Percentiles rank a stretch among this genome's conserved stretches.
phyloP scores from a whole-genome alignment of 2,888 invertebrate species.

The Lydus trimaculatus region DNA sequence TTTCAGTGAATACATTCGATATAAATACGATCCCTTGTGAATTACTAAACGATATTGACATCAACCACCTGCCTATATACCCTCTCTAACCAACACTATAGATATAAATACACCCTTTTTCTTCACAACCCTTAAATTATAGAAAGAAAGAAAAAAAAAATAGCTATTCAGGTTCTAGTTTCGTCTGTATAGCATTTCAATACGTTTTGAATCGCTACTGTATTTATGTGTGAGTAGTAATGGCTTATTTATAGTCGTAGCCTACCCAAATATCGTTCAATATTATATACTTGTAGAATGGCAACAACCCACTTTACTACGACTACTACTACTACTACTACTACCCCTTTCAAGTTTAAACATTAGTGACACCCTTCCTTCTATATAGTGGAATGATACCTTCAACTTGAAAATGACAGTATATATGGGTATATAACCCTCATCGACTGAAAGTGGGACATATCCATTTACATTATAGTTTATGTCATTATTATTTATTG shows the following conservation, averaged over 20 bases:
- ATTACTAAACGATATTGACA: constrained; percentile 44
- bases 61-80: constrained; percentile 45
- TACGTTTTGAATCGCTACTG: constrained; percentile 39
- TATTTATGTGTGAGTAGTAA: constrained; percentile 34
- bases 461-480: background rate
- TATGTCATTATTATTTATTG: constrained; percentile 2
- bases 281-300: constrained; percentile 36
- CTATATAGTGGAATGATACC: background rate
- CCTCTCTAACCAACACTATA: no score
- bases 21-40: constrained; percentile 51
- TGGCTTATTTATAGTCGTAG: constrained; percentile 53
- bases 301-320: constrained; percentile 23
- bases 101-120: constrained; percentile 12
- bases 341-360: background rate
- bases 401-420: background rate
- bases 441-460: background rate
- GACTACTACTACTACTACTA: background rate
- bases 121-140: constrained; percentile 50
- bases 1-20: constrained; percentile 53
- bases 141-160: constrained; percentile 54
- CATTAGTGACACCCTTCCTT: background rate
- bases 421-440: no score
- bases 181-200: constrained; percentile 51
- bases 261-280: constrained; percentile 53
- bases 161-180: constrained; percentile 48